Evolutionary conservation across 1,140 invertebrate genomes (phyloP), one percentile per base, ranked within the genome.

Genomic region (Ctenoplectra terminalis): DNA sequence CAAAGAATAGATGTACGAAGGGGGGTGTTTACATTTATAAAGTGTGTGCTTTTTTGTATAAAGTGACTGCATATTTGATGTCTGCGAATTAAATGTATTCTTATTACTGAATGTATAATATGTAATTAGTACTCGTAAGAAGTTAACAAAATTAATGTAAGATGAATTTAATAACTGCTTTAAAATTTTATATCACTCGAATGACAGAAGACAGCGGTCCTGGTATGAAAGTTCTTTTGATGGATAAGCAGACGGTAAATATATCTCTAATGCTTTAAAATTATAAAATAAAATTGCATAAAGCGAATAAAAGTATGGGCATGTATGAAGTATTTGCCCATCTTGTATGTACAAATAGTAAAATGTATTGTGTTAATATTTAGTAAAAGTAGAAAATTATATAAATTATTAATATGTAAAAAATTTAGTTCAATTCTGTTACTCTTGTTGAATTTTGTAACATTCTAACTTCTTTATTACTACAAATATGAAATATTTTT

Each of bases 141-240:
- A 56, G 1, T 40, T 6, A 29, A 13, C 17, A 31, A 69, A 26
- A 50, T 74, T 9, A 17, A 37, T 7, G 67, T 23, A 95, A 94
- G 91, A 98, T 99, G 99, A 98, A 99, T 94, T 96, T 99, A 17
- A 96, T 99, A 87, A 95, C 96, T 83, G 98, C 98, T 54, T 96
- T 99, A 54, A 99, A 99, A 93, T 96, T 98, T 92, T 99, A 99
- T 93, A 96, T 99, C 80, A 97, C 97, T 48, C 98, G 98, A 94
- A 99, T 99, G 98, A 98, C 98, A n/a, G 97, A 99, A 81, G 98
- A 99, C 89, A 98, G 97, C 94, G 99, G 99, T 4, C 98, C 98
- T 11, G 99, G 99, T 54, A 99, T 99, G 98, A 99, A 99, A 96
- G 97, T 99, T 48, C 95, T 99, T 82, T 94, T 99, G 48, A 98